A percentile compares a stretch with the other conserved stretches of the same genome.
Evolutionary conservation across 2,113 vertebrate species (phyloP).

Genomic region (Calidris pugnax): DNA sequence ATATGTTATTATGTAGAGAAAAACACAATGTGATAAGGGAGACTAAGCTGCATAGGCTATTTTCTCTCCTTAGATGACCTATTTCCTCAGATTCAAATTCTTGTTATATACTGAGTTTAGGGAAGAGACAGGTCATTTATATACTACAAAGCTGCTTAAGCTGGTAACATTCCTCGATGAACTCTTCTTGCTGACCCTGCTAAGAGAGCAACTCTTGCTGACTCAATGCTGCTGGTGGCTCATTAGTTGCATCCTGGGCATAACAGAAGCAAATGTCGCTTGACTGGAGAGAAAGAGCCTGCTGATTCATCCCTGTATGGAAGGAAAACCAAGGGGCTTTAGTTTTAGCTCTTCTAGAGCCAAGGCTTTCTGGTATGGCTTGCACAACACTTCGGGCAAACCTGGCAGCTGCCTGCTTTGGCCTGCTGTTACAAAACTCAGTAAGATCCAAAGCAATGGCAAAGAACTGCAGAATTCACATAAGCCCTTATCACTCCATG

Average conservation of each 20-base stretch:
- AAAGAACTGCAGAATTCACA: background rate
- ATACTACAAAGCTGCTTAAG: background rate
- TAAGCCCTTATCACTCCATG: background rate
- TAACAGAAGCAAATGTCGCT: slow-evolving; percentile 36
- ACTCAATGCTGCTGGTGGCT: slow-evolving; percentile 52
- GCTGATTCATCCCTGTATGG: slow-evolving; percentile 36
- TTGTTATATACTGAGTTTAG: background rate
- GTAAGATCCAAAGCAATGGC: background rate
- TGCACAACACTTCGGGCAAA: background rate
- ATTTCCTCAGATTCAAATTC: background rate
- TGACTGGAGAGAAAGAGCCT: slow-evolving; percentile 18
- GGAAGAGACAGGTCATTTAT: background rate
- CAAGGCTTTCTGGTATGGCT: background rate
- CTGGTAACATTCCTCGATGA: background rate
- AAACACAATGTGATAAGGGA: background rate
- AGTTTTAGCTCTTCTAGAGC: background rate
- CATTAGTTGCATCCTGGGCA: slow-evolving; percentile 31
- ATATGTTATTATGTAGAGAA: background rate
- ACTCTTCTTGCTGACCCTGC: slow-evolving; percentile 47
- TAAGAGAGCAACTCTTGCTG: slow-evolving; percentile 49
- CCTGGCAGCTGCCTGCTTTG: background rate
- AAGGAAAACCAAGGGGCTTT: slow-evolving; percentile 13
- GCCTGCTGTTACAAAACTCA: background rate
- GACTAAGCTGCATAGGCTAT: background rate
- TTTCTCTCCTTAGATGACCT: background rate